Percentiles rank a stretch among this genome's conserved stretches.
Conservation (phyloP, 2,888 invertebrate species). For the Oxystoma pomonae region DNA sequence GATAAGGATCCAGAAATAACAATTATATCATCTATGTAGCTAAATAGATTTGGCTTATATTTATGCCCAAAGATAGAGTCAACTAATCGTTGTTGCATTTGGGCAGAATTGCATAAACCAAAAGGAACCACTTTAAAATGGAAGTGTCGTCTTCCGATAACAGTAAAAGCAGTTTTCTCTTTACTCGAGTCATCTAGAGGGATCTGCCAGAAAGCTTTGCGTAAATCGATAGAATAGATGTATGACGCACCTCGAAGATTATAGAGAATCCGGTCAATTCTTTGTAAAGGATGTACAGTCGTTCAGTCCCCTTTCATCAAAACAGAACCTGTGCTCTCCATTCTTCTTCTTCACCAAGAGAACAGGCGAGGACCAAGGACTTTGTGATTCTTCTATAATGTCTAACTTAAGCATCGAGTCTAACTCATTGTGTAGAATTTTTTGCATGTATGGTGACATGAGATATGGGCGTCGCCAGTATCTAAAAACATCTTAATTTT, state of each 20-base stretch:
- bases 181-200: conserved; percentile 7
- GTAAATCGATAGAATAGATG: conserved; percentile 12
- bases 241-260: conserved; percentile 14
- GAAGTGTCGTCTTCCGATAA: conserved; percentile 24
- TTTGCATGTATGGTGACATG: conserved; percentile 14
- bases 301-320: conserved; percentile 17
- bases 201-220: conserved; percentile 33
- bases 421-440: conserved; percentile 23
- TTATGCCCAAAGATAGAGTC: conserved; percentile 28
- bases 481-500: conserved; percentile 21
- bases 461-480: conserved; percentile 20
- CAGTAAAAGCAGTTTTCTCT: conserved; percentile 34
- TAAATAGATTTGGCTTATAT: conserved; percentile 26
- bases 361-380: conserved; percentile 30
- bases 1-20: conserved; percentile 34
- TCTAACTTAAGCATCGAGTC: conserved; percentile 27
- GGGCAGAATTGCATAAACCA: conserved; percentile 25
- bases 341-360: conserved; percentile 27
- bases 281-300: conserved; percentile 15
- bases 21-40: conserved; percentile 30
- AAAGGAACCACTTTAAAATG: conserved; percentile 8
- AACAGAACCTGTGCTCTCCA: conserved; percentile 10
- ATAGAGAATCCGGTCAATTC: conserved; percentile 19
- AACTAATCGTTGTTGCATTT: conserved; percentile 27
- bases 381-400: conserved; percentile 28